These are phyloP conservation scores for Chloromyia formosa DNA, from an alignment of 2,888 invertebrate genomes.

Conservation along the genomic window DNA sequence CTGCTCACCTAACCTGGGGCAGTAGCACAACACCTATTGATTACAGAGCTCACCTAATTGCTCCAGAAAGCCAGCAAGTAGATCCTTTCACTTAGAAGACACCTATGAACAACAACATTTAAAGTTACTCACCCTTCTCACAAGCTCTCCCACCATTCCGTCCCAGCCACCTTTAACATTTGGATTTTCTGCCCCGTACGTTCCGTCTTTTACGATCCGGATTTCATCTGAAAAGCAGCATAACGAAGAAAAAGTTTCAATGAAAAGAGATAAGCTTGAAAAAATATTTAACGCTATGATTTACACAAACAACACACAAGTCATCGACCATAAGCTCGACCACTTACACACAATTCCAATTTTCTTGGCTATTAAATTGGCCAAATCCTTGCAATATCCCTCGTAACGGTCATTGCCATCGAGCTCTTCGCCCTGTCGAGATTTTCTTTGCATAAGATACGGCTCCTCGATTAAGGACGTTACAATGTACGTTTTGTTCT, in stretches of 20 bases:
- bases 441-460: slow-evolving; percentile 80
- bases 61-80: too few relatives aligned
- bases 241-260: slow-evolving; percentile 40
- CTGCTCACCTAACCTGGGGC: too few relatives aligned
- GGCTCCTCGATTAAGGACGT: slow-evolving; percentile 89
- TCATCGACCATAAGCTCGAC: background rate
- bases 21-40: too few relatives aligned
- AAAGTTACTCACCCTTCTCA: slow-evolving; percentile 76
- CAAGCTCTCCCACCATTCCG: slow-evolving; percentile 86
- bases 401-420: slow-evolving; percentile 82
- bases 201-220: slow-evolving; percentile 83
- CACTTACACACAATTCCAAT: slow-evolving; percentile 85
- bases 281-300: background rate
- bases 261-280: background rate
- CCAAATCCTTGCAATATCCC: slow-evolving; percentile 93
- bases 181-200: slow-evolving; percentile 82
- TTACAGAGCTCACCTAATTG: too few relatives aligned
- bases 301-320: background rate
- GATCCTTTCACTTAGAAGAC: too few relatives aligned
- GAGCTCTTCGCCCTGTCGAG: slow-evolving; percentile 72
- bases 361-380: slow-evolving; percentile 80
- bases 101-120: background rate
- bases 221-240: slow-evolving; percentile 77
- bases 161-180: slow-evolving; percentile 83
- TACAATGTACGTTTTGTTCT: slow-evolving; percentile 87